Evolutionary conservation across 2,113 vertebrate species (phyloP).

Genomic region (Cyprinodon brontotheroides): DNA sequence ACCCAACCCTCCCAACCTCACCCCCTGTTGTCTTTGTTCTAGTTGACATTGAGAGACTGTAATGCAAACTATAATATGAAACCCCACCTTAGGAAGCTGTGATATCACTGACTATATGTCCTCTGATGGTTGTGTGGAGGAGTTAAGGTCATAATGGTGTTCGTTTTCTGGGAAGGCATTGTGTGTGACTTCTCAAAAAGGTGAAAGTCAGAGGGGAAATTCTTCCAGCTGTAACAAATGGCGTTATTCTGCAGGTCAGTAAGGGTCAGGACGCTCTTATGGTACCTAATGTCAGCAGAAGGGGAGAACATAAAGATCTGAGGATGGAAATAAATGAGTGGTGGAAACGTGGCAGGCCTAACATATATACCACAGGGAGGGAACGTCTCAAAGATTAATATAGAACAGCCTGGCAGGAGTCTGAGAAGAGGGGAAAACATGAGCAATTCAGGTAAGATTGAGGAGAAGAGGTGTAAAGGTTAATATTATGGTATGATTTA

Average conservation of each 20-base stretch:
- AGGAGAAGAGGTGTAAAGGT: constrained; percentile 18
- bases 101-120: constrained; percentile 49
- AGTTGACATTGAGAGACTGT: constrained; percentile 57
- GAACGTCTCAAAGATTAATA: constrained; percentile 34
- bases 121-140: constrained; percentile 30
- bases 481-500: constrained; percentile 33
- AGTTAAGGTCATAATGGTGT: constrained; percentile 60
- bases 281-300: constrained; percentile 44
- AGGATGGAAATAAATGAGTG: constrained; percentile 16
- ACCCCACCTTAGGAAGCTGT: constrained; percentile 30
- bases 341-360: constrained; percentile 12
- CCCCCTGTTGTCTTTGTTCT: constrained; percentile 13
- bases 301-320: constrained; percentile 1
- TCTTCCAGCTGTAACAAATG: constrained; percentile 55
- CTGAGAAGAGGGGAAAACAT: constrained; percentile 4
- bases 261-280: constrained; percentile 31
- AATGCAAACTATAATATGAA: constrained; percentile 33
- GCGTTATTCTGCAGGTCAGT: constrained; percentile 36
- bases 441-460: constrained; percentile 5
- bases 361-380: constrained; percentile 5
- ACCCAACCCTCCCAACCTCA: background rate
- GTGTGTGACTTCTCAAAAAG: constrained; percentile 12
- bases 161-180: constrained; percentile 30
- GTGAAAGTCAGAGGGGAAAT: constrained; percentile 29
- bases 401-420: constrained; percentile 9